These are phyloP conservation scores for Corythornis cristatus DNA, from an alignment of 2,113 vertebrate genomes.

Conservation along the genomic window DNA sequence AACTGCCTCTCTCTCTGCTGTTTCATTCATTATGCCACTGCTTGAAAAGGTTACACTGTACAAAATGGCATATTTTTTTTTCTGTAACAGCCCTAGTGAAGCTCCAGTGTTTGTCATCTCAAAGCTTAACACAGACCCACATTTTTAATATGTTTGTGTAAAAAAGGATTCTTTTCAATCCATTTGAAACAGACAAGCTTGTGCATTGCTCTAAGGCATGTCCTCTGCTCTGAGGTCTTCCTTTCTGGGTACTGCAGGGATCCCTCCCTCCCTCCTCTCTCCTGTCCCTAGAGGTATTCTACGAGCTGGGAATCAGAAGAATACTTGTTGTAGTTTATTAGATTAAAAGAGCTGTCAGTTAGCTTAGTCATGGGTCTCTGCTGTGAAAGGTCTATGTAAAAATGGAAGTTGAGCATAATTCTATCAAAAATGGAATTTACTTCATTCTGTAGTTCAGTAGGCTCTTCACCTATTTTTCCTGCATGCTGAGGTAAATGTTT, in stretches of 20 bases:
- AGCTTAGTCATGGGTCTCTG: conserved; percentile 22
- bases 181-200: background rate
- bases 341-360: conserved; percentile 64
- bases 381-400: background rate
- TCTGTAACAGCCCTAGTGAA: background rate
- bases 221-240: background rate
- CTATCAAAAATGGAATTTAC: background rate
- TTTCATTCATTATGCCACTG: conserved; percentile 4
- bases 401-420: background rate
- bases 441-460: background rate
- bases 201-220: background rate
- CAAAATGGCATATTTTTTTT: conserved; percentile 1
- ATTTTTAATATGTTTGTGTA: conserved; percentile 3
- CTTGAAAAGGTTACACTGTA: conserved; percentile 24
- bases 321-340: conserved; percentile 48
- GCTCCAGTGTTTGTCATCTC: background rate
- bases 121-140: background rate
- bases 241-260: background rate
- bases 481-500: background rate
- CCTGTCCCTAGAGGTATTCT: conserved; percentile 11
- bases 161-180: conserved; percentile 29
- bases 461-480: background rate
- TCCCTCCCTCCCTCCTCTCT: background rate
- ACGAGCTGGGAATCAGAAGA: conserved; percentile 19
- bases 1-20: conserved; percentile 19